Evolutionary conservation across 2,888 invertebrate species (phyloP), one percentile per base, ranked within the genome.

Genomic region (Drosophila melanosoma): DNA sequence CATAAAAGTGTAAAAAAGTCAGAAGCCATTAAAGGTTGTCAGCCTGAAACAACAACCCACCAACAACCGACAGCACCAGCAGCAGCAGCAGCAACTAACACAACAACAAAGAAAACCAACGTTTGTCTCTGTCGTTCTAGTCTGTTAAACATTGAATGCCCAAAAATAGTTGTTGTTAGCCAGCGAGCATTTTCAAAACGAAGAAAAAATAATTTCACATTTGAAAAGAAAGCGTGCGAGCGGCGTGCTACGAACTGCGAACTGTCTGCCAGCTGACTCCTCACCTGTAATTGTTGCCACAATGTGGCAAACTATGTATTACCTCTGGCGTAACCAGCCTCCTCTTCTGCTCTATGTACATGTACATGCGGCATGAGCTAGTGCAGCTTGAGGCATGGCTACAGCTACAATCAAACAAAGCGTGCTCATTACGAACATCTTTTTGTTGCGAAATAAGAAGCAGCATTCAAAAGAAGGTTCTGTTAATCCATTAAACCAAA

Each of bases 161-260:
- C 66, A 81, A 87, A 85, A 83, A 79, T 74, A 69, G 64, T 54
- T 56, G 49, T 49, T 66, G 70, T 56, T 59, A 69, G 32, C 45
- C 69, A 62, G 35, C 68, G 42, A 54, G 59, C 69, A 69, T 74
- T 74, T 79, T 33, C 0, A 64, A 69, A 73, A 70, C 45, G 17
- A 70, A 68, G 72, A 49, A 69, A 69, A 58, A 65, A 69, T 48
- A 60, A 54, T 76, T 73, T 79, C 73, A 70, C 81, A 75, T 77
- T 69, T 74, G 69, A 87, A 85, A 87, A 84, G 89, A 89, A 86
- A 86, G 85, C 89, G 89, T 89, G 85, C 69, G 87, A 80, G 70
- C 20, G 58, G 75, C 61, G 33, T 53, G 51, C 65, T 48, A 74
- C 52, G 35, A 56, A 54, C 60, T 59, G 45, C 69, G 72, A 68